Evolutionary conservation across 2,888 invertebrate genomes (phyloP).

Genomic region (Eristalis arbustorum): DNA sequence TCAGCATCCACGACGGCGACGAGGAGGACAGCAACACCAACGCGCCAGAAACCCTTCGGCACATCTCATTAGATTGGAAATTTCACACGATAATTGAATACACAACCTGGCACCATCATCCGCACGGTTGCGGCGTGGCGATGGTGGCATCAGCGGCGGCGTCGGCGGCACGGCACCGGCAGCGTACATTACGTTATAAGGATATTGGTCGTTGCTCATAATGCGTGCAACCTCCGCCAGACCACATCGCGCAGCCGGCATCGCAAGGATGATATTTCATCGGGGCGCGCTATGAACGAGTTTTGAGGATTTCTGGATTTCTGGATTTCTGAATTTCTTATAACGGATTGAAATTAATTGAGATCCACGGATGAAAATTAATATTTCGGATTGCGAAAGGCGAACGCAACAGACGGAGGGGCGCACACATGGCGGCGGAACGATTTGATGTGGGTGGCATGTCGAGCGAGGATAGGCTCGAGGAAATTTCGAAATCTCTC

Average conservation of each 20-base stretch:
- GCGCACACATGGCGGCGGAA: slow-evolving; percentile 5
- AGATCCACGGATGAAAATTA: slow-evolving; percentile 43
- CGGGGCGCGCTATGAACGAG: neutral
- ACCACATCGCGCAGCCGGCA: slow-evolving; percentile 9
- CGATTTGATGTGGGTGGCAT: neutral
- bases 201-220: slow-evolving; percentile 23
- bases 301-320: slow-evolving; percentile 20
- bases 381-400: slow-evolving; percentile 45
- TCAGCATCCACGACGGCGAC: neutral
- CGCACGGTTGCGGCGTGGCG: neutral
- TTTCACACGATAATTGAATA: slow-evolving; percentile 52
- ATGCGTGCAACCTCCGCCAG: slow-evolving; percentile 30
- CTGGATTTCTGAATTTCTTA: neutral
- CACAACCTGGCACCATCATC: slow-evolving; percentile 25
- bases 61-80: slow-evolving; percentile 51
- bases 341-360: slow-evolving; percentile 47
- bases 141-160: neutral
- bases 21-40: neutral
- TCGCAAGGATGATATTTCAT: slow-evolving; percentile 24
- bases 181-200: slow-evolving; percentile 13
- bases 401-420: slow-evolving; percentile 22
- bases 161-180: too few species aligned
- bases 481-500: neutral
- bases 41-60: slow-evolving; percentile 23
- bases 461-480: neutral